These are phyloP conservation scores for Leptoclinus maculatus DNA, from an alignment of 2,797 vertebrate genomes.

Conservation along the genomic window DNA sequence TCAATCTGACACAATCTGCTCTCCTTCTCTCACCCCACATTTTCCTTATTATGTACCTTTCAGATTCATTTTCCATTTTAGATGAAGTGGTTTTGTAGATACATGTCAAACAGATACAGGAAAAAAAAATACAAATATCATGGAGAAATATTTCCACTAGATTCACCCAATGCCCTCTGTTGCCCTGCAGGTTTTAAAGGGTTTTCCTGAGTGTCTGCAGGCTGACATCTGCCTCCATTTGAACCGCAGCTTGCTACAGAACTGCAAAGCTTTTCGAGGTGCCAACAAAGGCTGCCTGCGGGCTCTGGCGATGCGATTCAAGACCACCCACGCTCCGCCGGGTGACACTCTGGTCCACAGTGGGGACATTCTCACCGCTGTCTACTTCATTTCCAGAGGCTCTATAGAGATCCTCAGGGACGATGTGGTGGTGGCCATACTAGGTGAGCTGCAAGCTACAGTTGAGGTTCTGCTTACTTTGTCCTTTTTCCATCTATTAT, in stretches of 20 bases:
- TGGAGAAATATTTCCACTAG: not conserved
- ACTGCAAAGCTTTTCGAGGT: slow-evolving; percentile 94
- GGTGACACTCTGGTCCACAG: slow-evolving; percentile 97
- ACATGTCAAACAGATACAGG: not conserved
- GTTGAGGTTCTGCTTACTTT: not conserved
- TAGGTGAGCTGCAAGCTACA: slow-evolving; percentile 83
- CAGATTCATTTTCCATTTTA: not conserved
- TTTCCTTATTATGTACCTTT: slow-evolving; percentile 1
- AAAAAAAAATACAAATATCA: not conserved
- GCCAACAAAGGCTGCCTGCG: slow-evolving; percentile 97
- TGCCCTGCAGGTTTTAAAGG: slow-evolving; percentile 91
- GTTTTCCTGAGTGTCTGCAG: slow-evolving; percentile 98
- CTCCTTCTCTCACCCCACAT: slow-evolving; percentile 11
- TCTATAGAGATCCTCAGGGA: slow-evolving; percentile 97
- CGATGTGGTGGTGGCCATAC: slow-evolving; percentile 96
- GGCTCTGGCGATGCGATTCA: slow-evolving; percentile 95
- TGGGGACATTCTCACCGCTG: slow-evolving; percentile 94
- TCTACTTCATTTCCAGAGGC: slow-evolving; percentile 98
- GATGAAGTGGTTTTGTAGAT: not conserved
- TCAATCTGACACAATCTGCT: slow-evolving; percentile 33
- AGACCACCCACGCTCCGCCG: slow-evolving; percentile 94
- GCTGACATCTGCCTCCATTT: slow-evolving; percentile 98
- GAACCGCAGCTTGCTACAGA: slow-evolving; percentile 93
- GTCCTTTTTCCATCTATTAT: not conserved
- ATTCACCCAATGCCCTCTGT: not conserved